Conservation (phyloP, 2,113 vertebrate species). For the Gnathonemus echidnorhynchus region DNA sequence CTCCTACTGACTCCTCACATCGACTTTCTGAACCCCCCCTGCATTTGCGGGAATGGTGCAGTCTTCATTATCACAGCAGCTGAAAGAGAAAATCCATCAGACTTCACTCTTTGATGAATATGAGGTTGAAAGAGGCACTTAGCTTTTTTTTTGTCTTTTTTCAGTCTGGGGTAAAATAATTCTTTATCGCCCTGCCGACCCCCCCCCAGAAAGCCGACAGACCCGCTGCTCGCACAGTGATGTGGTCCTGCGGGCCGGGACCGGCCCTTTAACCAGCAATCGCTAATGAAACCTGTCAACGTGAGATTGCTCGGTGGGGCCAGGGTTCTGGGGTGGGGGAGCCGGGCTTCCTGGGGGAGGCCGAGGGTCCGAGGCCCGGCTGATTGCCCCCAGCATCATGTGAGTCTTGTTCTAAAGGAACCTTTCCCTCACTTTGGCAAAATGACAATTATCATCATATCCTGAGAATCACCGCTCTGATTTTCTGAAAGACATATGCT, state of each 20-base stretch:
- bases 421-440: not conserved
- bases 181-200: constrained; percentile 35
- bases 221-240: constrained; percentile 21
- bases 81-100: not conserved
- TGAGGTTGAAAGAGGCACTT: not conserved
- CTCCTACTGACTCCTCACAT: not conserved
- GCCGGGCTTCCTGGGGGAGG: not conserved
- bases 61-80: not conserved
- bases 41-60: not conserved
- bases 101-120: not conserved
- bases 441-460: not conserved
- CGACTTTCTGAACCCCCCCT: not conserved
- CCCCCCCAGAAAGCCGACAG: constrained; percentile 38
- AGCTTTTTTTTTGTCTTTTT: constrained; percentile 1
- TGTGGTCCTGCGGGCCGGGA: constrained; percentile 29
- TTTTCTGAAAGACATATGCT: not conserved
- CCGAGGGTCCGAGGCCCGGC: not conserved
- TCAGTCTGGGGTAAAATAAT: constrained; percentile 20
- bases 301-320: not conserved
- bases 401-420: not conserved
- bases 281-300: constrained; percentile 28
- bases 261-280: constrained; percentile 35
- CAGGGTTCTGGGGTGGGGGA: not conserved
- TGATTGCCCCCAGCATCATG: not conserved
- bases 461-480: not conserved